Conservation (phyloP, 2,797 vertebrate genomes). For the Trachops cirrhosus region DNA sequence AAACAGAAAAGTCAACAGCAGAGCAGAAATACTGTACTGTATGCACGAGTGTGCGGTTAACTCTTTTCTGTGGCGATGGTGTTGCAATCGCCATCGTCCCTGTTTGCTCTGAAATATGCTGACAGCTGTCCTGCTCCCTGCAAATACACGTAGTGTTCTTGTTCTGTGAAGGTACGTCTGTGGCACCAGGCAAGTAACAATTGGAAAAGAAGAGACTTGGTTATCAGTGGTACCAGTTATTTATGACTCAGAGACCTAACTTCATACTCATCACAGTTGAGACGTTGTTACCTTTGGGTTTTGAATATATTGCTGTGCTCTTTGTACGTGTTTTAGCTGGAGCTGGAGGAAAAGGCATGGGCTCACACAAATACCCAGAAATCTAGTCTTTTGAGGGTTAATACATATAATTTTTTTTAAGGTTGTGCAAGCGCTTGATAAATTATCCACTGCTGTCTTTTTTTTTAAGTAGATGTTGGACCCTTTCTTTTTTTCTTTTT, state of each 20-base stretch:
- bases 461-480: not conserved
- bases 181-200: not conserved
- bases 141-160: not conserved
- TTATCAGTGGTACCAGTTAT: not conserved
- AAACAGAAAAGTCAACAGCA: not conserved
- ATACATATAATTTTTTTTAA: not conserved
- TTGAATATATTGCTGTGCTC: not conserved
- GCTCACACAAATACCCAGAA: not conserved
- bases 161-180: not conserved
- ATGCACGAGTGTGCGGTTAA: not conserved
- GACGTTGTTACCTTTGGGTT: not conserved
- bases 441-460: not conserved
- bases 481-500: no score
- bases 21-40: not conserved
- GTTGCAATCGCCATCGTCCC: not conserved
- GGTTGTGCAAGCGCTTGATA: not conserved
- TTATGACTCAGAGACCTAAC: not conserved
- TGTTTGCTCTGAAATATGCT: not conserved
- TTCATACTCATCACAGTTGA: not conserved
- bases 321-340: not conserved
- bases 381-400: not conserved
- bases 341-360: not conserved
- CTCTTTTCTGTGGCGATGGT: not conserved
- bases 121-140: not conserved
- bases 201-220: not conserved